These are phyloP conservation scores for Coendou prehensilis DNA, from an alignment of 2,797 vertebrate genomes.

Conservation along the genomic window DNA sequence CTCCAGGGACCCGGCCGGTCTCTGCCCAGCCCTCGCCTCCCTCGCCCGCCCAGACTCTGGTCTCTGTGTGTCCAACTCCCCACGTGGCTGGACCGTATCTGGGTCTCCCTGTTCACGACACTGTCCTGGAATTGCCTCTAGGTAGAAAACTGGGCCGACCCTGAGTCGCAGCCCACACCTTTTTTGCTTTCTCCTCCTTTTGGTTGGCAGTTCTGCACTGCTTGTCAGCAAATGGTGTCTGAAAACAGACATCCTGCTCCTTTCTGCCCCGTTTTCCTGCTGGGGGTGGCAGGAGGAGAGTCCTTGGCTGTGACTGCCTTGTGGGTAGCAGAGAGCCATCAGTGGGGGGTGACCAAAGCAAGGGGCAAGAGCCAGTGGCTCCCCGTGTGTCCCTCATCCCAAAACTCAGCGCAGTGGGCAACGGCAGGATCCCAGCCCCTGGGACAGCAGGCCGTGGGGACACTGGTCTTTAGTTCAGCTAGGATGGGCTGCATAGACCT, in stretches of 20 bases:
- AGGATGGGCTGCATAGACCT: neutral
- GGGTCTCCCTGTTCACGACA: neutral
- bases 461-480: neutral
- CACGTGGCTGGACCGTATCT: neutral
- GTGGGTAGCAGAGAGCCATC: neutral
- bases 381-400: neutral
- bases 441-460: neutral
- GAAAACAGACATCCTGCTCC: neutral
- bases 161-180: neutral
- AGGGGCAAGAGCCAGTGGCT: neutral
- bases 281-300: neutral
- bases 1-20: neutral
- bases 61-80: neutral
- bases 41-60: neutral
- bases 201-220: neutral
- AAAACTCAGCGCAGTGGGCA: neutral
- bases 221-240: neutral
- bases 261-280: neutral
- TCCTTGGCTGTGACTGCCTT: neutral
- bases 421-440: neutral
- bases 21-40: neutral
- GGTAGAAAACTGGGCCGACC: neutral
- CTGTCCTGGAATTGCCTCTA: conserved; percentile 16
- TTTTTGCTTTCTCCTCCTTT: neutral
- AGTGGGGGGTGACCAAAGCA: too few species aligned